Percentiles rank a stretch among this genome's conserved stretches.
These are phyloP conservation scores for Macrobrachium rosenbergii DNA, from an alignment of 1,140 invertebrate species.

Conservation along the genomic window DNA sequence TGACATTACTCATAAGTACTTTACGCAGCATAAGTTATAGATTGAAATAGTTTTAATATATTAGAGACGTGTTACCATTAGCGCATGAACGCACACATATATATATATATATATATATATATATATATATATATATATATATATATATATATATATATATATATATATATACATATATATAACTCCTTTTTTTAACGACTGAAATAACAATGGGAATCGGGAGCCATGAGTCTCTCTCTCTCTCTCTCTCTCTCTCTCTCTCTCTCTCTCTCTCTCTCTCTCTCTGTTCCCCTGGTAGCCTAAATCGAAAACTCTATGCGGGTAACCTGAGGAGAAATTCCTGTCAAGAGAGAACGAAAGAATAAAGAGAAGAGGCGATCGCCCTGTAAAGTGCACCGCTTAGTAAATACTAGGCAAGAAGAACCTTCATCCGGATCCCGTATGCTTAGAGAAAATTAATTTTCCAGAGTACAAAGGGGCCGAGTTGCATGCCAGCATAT, in stretches of 20 bases:
- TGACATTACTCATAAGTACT: no score
- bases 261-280: not conserved
- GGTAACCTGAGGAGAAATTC: not conserved
- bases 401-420: no score
- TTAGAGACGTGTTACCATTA: no score
- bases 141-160: slow-evolving; percentile 9
- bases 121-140: slow-evolving; percentile 20
- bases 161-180: slow-evolving; percentile 7
- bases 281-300: not conserved
- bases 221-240: not conserved
- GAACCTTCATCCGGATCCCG: no score
- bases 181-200: not conserved
- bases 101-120: not conserved
- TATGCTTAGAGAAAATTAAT: no score
- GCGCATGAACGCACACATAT: not conserved
- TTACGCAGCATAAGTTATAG: not conserved
- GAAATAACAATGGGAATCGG: not conserved
- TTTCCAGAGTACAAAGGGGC: no score
- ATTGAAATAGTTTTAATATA: no score
- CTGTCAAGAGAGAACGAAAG: not conserved
- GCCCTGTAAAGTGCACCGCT: no score
- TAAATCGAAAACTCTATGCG: not conserved
- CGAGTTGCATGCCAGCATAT: no score
- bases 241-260: not conserved
- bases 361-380: not conserved